Conservation (phyloP, 2,113 vertebrate genomes). For the Psettodes erumei region DNA sequence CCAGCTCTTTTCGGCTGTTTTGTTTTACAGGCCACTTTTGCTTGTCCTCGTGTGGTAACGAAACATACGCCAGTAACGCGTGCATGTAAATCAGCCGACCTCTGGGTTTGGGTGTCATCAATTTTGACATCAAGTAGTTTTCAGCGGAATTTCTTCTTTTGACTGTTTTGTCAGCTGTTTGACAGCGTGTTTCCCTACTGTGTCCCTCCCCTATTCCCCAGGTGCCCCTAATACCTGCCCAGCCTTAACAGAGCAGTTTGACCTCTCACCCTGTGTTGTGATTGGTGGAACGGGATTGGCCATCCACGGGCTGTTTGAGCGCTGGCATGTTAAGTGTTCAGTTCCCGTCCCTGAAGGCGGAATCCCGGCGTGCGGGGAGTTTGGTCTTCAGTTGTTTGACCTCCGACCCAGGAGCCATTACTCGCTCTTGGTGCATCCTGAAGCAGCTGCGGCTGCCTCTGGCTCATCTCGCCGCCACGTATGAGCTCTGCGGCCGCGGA, state of each 20-base stretch:
- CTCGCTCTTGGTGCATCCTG: conserved; percentile 20
- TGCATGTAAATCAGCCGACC: too few species aligned
- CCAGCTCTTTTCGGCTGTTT: neutral
- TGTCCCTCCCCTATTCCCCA: conserved; percentile 38
- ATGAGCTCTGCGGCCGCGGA: conserved; percentile 35
- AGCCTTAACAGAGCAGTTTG: conserved; percentile 65
- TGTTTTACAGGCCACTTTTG: conserved; percentile 12
- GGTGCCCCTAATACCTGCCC: conserved; percentile 46
- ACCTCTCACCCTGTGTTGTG: conserved; percentile 67
- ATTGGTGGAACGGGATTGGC: conserved; percentile 64
- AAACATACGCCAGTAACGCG: too few species aligned
- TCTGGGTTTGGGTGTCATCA: neutral
- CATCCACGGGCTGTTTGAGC: conserved; percentile 68
- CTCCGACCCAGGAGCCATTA: conserved; percentile 36
- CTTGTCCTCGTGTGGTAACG: neutral
- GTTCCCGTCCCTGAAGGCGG: conserved; percentile 66
- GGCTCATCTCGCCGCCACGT: conserved; percentile 35
- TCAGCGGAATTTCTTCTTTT: conserved; percentile 4
- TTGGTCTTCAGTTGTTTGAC: conserved; percentile 75
- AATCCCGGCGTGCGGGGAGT: conserved; percentile 56
- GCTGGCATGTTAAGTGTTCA: conserved; percentile 74
- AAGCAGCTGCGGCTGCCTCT: conserved; percentile 19
- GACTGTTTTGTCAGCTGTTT: conserved; percentile 60
- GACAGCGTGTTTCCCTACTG: conserved; percentile 15
- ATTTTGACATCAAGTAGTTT: conserved; percentile 17